Conservation (phyloP, 2,888 invertebrate genomes). For the Ophion ventricosus region DNA sequence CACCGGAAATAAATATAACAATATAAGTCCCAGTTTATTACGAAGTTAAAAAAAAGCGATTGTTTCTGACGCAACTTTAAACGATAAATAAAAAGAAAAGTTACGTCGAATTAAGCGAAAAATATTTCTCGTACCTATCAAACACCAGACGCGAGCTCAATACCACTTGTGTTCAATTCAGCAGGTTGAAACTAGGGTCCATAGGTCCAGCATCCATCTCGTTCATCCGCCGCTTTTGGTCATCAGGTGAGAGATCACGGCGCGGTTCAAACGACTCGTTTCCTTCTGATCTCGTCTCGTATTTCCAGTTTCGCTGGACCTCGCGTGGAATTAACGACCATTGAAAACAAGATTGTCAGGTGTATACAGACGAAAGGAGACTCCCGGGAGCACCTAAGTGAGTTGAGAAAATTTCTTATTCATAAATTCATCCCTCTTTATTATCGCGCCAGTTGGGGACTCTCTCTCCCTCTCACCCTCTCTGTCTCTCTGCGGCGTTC, state of each 20-base stretch:
- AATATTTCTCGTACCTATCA: not conserved
- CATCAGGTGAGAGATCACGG: conserved; percentile 52
- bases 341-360: conserved; percentile 36
- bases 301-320: conserved; percentile 69
- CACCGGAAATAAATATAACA: no score
- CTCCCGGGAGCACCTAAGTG: conserved; percentile 53
- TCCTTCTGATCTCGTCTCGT: conserved; percentile 57
- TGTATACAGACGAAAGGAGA: conserved; percentile 10
- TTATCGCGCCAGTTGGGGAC: conserved; percentile 48
- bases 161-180: conserved; percentile 40
- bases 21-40: not conserved
- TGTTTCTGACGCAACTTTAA: not conserved
- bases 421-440: conserved; percentile 65
- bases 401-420: conserved; percentile 63
- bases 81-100: not conserved
- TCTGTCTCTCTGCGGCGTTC: conserved; percentile 1
- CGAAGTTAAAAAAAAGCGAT: not conserved
- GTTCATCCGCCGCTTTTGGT: conserved; percentile 46
- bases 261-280: conserved; percentile 41
- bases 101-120: not conserved
- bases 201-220: conserved; percentile 66
- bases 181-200: conserved; percentile 49
- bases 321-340: conserved; percentile 51
- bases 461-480: conserved; percentile 20
- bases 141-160: not conserved